Base-by-base conservation (phyloP, 2,797 vertebrate species). In the Amniataba percoides region DNA sequence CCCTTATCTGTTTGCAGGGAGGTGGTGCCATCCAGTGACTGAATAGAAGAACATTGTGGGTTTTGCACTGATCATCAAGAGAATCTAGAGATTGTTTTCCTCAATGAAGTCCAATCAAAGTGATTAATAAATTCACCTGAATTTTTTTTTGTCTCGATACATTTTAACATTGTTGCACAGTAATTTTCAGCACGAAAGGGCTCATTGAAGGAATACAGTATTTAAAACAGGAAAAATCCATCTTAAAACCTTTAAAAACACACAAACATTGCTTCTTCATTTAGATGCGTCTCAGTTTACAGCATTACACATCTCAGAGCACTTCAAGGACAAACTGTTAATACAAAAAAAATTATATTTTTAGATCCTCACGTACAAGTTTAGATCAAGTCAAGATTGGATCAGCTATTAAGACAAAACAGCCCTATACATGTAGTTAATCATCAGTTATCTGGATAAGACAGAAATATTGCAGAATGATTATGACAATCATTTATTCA, bases 21-120 rank as follows among this genome's bases (percentile, higher is more conserved):
- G 74, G 81, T 86, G 70, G 77, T 85, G 86, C 88, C 91, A 92
- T 88, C 88, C 76, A 92, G 84, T 91, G 90, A 77, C 67, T 84
- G 67, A 71, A 52, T 48, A 60, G 40, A 74, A 53, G 57, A 83
- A 82, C 31, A 56, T 34, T 63, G 58, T 81, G 62, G 43, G 40
- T 77, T 40, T 75, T 70, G 58, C 45, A 60, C 72, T 69, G 45
- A 75, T 78, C 58, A 57, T 62, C 39, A 76, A 68, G 45, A 77
- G 4, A 65, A 40, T 74, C 36, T 36, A 64, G n/a, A 78, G 64
- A 78, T 70, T 66, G 63, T 83, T 83, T 89, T 88, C 59, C 81
- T 85, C 60, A 71, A 84, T 87, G 49, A 81, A 74, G 58, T 62
- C 78, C 36, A 5, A n/a, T 61, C 51, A 57, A 59, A 74, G 9